Percentiles rank a stretch among this genome's conserved stretches.
These are phyloP conservation scores for Petaurus breviceps DNA, from an alignment of 2,113 vertebrate species.

Conservation along the genomic window DNA sequence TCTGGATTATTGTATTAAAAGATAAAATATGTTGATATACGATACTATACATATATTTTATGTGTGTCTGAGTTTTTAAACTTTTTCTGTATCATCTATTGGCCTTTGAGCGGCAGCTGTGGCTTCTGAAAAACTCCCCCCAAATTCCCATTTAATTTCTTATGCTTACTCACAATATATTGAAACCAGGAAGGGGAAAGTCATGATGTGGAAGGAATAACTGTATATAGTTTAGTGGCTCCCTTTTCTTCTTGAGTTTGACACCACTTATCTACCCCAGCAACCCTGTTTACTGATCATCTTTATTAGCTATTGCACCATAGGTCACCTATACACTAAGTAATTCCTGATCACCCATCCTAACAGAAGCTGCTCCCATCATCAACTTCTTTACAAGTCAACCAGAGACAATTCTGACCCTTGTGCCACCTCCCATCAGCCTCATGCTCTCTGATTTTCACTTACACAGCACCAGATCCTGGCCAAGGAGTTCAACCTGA, in stretches of 20 bases:
- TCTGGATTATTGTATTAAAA: no score
- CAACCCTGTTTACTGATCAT: background rate
- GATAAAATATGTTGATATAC: no score
- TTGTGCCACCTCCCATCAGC: background rate
- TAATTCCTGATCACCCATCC: background rate
- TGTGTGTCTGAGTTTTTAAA: no score
- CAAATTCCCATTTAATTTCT: no score
- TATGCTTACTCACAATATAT: background rate
- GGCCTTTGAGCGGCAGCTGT: no score
- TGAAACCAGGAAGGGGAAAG: background rate
- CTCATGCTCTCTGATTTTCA: background rate
- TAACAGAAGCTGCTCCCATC: background rate
- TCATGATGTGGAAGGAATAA: background rate
- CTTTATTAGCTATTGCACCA: background rate
- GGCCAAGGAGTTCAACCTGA: background rate
- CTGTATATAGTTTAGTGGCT: background rate
- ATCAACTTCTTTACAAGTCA: background rate
- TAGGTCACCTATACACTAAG: background rate
- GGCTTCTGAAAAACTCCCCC: no score
- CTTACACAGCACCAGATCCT: background rate
- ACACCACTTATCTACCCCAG: background rate
- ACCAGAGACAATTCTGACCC: background rate
- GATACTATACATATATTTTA: no score
- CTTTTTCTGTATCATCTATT: no score
- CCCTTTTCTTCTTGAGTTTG: background rate